Base-by-base conservation (phyloP, 2,888 invertebrate genomes). In the Elysia crispata region DNA sequence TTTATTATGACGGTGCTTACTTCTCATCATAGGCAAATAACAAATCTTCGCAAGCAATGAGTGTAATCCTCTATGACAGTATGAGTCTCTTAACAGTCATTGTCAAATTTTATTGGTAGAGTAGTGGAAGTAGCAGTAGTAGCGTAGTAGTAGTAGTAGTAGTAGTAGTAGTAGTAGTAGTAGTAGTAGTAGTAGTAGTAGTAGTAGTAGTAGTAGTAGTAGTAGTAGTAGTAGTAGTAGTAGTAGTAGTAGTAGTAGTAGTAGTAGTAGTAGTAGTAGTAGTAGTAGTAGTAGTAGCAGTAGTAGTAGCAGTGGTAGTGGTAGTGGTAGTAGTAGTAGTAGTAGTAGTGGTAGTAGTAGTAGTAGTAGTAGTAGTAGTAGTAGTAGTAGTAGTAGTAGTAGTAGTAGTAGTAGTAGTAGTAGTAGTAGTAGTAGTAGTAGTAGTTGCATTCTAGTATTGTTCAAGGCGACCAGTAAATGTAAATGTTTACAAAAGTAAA, bases 281-380 rank as follows among this genome's bases (percentile, higher is more conserved):
- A 74, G 73, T 60, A 62, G 73, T 64, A 74, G 74, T 74, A 62
- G 73, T 74, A 74, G 74, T 0, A 74, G 74, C 41, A 62, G 73
- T 0, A 77, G 54, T 50, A 77, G 77, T 69, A 77, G 77, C 54
- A 77, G 77, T 69, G 70, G 70, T 49, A 77, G 69, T 77, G 70
- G 77, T 77, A 70, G 77, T 77, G 70, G 77, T 70, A 77, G 69
- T 77, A 77, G 70, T 23, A 70, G 70, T 20, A 69, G 77, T 50
- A 76, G 76, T 0, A 76, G 76, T 1, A 76, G 76, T 66, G 67
- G 76, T 41, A 76, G 67, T 20, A 76, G 66, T 50, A 76, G 76
- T 15, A 76, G 76, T 41, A 76, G 76, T 28, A 76, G 76, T 66
- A 76, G 76, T 66, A 62, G 30, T 30, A 41, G 62, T 33, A 41